Base-by-base conservation (phyloP, 2,797 vertebrate genomes). In the Buphagus erythrorhynchus region DNA sequence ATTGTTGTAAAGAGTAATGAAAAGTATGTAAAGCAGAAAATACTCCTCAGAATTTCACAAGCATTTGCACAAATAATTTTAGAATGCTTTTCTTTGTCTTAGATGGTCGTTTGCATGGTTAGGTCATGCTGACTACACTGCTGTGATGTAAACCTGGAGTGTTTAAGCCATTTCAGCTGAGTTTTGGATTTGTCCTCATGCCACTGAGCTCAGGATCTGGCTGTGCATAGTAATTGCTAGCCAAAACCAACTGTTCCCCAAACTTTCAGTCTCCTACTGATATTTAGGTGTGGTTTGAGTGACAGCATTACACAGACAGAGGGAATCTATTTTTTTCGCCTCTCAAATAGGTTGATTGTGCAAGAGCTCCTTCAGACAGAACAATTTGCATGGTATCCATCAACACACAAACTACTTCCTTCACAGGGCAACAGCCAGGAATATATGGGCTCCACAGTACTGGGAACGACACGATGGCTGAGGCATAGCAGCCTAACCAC, bases 261-360 rank as follows among this genome's bases (percentile, higher is more conserved):
- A 90, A 93, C 68, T 90, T 90, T 88, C 89, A 93, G 91, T 79
- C 94, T 94, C 91, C 94, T 86, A 48, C 69, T 90, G 85, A 93
- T 95, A 91, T 94, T 96, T 95, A 93, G 95, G 94, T 96, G 92
- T 88, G 91, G 76, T 85, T 93, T 95, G 89, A 96, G 38, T 78
- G 91, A 66, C 95, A 93, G 85, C 76, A 73, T 78, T 89, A 54
- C 88, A 85, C 38, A 92, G 63, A 71, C 73, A 78, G 69, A 84
- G 89, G 57, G 67, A 93, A 86, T 79, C 61, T 33, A 69, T 33
- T 83, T 91, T 90, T 67, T 86, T 62, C 67, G 61, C 22, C 49
- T 65, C 78, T 88, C 81, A 83, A 77, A 58, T 71, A 83, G 24
- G 67, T 74, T 90, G 85, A 90, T 90, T 87, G 93, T 95, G 84